phyloP scores from a whole-genome alignment of 2,113 vertebrate species.

The Hippocampus guttulatus region DNA sequence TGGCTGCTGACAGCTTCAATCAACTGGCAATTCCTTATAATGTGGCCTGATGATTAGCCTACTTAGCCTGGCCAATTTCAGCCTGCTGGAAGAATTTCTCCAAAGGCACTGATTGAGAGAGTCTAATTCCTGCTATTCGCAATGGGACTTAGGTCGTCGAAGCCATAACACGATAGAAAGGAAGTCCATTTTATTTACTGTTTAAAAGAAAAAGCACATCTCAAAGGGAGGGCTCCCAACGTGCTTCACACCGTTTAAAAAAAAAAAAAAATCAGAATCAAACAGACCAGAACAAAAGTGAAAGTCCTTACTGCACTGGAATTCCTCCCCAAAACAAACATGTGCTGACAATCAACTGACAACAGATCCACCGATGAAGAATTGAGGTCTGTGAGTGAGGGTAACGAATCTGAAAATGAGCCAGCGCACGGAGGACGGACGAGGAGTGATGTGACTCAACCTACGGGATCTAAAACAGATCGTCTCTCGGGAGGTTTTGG shows the following conservation, averaged over 20 bases:
- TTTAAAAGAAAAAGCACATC: background rate
- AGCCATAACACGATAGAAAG: background rate
- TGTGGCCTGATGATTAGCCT: slow-evolving; percentile 76
- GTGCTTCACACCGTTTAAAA: background rate
- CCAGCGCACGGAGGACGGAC: background rate
- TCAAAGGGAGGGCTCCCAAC: background rate
- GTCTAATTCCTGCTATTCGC: slow-evolving; percentile 24
- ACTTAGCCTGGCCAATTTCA: slow-evolving; percentile 74
- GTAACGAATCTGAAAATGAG: background rate
- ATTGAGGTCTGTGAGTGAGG: background rate
- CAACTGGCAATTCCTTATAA: slow-evolving; percentile 78
- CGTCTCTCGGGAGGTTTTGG: background rate
- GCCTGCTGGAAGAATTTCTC: slow-evolving; percentile 60
- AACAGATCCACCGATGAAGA: background rate
- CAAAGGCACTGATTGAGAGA: slow-evolving; percentile 47
- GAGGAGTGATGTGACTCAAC: background rate
- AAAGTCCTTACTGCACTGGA: background rate
- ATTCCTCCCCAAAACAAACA: background rate
- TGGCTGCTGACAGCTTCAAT: slow-evolving; percentile 76
- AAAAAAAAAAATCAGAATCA: background rate
- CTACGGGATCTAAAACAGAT: background rate
- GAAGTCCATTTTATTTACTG: background rate
- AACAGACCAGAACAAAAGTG: background rate
- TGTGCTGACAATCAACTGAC: background rate
- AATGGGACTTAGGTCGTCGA: background rate